These are phyloP conservation scores for Dilophus febrilis DNA, from an alignment of 2,888 invertebrate species.

Conservation along the genomic window DNA sequence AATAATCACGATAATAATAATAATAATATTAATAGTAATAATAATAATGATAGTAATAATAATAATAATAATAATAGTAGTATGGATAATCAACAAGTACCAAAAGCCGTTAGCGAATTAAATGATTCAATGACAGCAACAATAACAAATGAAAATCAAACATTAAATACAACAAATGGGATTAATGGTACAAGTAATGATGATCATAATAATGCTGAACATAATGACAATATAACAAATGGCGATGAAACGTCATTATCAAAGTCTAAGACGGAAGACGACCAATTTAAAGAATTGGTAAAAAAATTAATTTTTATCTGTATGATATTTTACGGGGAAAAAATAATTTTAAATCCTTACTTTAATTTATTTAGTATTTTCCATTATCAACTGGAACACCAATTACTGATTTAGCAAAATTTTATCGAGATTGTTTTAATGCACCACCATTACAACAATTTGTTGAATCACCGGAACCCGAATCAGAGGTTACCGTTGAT, in stretches of 20 bases:
- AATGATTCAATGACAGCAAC: no score
- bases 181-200: no score
- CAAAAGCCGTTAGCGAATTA: no score
- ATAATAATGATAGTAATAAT: conserved; percentile 13
- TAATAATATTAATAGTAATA: conserved; percentile 15
- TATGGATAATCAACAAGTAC: no score
- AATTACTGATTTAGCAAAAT: conserved; percentile 29
- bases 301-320: conserved; percentile 21
- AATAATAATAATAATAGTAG: conserved; percentile 12
- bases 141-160: no score
- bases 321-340: not conserved
- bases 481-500: conserved; percentile 15
- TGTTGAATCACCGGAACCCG: conserved; percentile 5
- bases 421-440: conserved; percentile 30
- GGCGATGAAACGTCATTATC: no score
- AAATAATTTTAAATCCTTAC: no score
- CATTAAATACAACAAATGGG: no score
- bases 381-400: conserved; percentile 31
- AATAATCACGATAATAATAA: conserved; percentile 1
- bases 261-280: conserved; percentile 9
- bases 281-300: conserved; percentile 17
- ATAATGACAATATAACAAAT: no score
- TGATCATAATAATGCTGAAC: no score
- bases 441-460: conserved; percentile 22
- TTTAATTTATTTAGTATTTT: conserved; percentile 23